These are phyloP conservation scores for Anguilla obscura DNA, from an alignment of 2,797 vertebrate species.

Conservation along the genomic window DNA sequence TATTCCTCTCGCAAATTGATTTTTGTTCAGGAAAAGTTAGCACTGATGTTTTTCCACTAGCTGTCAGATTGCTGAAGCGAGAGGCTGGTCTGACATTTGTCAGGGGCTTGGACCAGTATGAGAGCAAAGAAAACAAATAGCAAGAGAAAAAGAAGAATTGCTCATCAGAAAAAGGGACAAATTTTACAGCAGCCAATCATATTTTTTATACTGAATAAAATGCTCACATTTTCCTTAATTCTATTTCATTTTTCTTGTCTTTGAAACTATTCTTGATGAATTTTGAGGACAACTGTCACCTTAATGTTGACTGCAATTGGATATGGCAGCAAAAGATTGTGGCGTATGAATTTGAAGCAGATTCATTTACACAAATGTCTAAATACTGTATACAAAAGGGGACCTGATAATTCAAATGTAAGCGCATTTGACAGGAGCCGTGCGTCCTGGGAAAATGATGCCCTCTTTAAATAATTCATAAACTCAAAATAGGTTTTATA, in stretches of 20 bases:
- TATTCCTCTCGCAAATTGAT: slow-evolving; percentile 48
- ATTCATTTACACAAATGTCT: not conserved
- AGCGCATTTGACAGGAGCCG: slow-evolving; percentile 10
- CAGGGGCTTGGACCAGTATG: slow-evolving; percentile 42
- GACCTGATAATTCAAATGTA: not conserved
- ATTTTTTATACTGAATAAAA: not conserved
- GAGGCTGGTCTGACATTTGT: slow-evolving; percentile 66
- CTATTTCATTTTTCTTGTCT: not conserved
- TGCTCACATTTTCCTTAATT: not conserved
- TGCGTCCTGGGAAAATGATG: slow-evolving; percentile 32
- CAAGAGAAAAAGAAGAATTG: not conserved
- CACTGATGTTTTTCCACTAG: slow-evolving; percentile 54
- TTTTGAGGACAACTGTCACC: not conserved
- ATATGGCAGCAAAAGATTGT: slow-evolving; percentile 16
- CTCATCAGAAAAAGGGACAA: slow-evolving; percentile 1
- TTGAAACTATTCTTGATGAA: not conserved
- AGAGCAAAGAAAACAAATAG: not conserved
- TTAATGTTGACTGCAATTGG: not conserved
- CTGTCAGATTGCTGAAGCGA: slow-evolving; percentile 56
- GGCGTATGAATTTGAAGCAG: not conserved
- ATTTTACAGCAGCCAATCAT: not conserved
- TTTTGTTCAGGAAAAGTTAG: slow-evolving; percentile 61
- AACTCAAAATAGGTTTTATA: slow-evolving; percentile 19
- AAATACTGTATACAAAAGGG: not conserved
- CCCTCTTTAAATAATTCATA: slow-evolving; percentile 23